These are phyloP conservation scores for Antechinus stuartii DNA, from an alignment of 2,113 vertebrate species.

Conservation along the genomic window DNA sequence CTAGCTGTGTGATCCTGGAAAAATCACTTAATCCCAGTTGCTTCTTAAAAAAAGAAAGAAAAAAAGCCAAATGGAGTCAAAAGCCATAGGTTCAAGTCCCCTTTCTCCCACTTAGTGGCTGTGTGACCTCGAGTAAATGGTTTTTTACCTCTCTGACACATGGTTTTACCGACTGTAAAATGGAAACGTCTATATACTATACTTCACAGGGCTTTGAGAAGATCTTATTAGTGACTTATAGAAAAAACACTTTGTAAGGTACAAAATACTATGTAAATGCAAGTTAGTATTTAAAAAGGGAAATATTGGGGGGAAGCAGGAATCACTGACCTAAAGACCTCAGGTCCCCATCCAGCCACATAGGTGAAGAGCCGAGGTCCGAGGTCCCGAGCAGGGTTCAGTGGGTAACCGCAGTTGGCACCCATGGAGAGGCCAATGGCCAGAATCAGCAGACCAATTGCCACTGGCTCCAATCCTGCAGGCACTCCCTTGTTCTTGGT, in stretches of 20 bases:
- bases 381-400: conserved; percentile 92
- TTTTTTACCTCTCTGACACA: not conserved
- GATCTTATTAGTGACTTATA: not conserved
- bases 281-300: not conserved
- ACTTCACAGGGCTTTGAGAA: not conserved
- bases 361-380: conserved; percentile 92
- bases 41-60: too few species aligned
- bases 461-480: conserved; percentile 93
- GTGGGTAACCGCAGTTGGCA: conserved; percentile 92
- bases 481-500: conserved; percentile 89
- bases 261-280: conserved; percentile 1
- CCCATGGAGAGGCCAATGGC: conserved; percentile 90
- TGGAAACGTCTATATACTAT: not conserved
- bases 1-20: too few species aligned
- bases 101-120: not conserved
- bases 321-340: conserved; percentile 94
- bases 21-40: too few species aligned
- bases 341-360: conserved; percentile 90
- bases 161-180: not conserved
- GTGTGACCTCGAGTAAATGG: not conserved
- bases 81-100: not conserved
- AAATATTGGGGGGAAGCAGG: conserved; percentile 78
- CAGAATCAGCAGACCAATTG: conserved; percentile 90
- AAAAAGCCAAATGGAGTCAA: not conserved
- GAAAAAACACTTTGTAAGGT: not conserved